These are phyloP conservation scores for Drosophila pseudoananassae DNA, from an alignment of 1,140 invertebrate species.

Conservation along the genomic window DNA sequence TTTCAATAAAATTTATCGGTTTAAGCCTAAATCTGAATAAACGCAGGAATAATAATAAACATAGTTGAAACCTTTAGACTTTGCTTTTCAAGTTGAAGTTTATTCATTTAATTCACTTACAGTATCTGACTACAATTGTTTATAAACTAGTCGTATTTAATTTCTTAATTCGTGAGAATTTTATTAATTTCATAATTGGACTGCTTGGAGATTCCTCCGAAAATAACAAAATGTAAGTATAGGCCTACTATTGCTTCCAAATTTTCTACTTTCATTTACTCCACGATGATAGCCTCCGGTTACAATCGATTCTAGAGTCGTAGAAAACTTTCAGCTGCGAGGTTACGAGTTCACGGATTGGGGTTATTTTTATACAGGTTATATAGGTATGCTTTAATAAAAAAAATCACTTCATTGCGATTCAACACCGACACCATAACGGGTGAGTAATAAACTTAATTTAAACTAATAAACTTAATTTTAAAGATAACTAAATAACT, in stretches of 20 bases:
- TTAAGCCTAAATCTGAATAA: slow-evolving; percentile 81
- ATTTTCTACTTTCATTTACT: neutral
- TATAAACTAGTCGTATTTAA: too few species aligned
- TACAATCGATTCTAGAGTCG: neutral
- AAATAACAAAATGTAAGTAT: slow-evolving; percentile 64
- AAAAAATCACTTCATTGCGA: slow-evolving; percentile 42
- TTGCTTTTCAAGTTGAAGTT: neutral
- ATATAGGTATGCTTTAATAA: slow-evolving; percentile 11
- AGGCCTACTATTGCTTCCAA: slow-evolving; percentile 31
- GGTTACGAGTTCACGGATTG: slow-evolving; percentile 37
- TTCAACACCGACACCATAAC: slow-evolving; percentile 23
- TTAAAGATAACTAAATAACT: slow-evolving; percentile 18
- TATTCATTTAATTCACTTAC: too few species aligned
- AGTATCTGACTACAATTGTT: too few species aligned
- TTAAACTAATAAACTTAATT: slow-evolving; percentile 40
- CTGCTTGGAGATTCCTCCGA: slow-evolving; percentile 27
- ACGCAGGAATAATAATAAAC: slow-evolving; percentile 78
- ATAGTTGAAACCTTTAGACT: slow-evolving; percentile 42
- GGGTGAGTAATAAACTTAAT: slow-evolving; percentile 40
- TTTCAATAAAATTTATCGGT: slow-evolving; percentile 62
- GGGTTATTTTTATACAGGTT: slow-evolving; percentile 25
- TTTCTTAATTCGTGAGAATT: neutral
- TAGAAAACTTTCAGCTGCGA: slow-evolving; percentile 17
- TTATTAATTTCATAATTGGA: slow-evolving; percentile 13
- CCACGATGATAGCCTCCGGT: slow-evolving; percentile 18